Evolutionary conservation across 1,140 invertebrate species (phyloP), one percentile per base, ranked within the genome.

Genomic region (Euwallacea fornicatus): DNA sequence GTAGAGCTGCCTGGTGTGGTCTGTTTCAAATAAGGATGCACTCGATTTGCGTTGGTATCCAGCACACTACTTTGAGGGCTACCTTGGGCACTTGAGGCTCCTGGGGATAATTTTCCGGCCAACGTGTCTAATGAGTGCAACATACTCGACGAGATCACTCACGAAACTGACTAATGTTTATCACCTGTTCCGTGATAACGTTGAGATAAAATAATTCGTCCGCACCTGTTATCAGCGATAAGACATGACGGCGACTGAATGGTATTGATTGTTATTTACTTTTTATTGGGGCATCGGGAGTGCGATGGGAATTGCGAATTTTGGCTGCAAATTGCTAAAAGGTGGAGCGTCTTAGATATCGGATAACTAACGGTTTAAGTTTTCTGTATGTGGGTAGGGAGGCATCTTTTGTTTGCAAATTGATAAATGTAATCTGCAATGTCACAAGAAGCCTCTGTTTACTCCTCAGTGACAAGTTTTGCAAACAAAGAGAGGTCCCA

Each of bases 71-170:
- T 64, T 13, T 78, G 77, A 41, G 76, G 74, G 69, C 75, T 78
- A 46, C 73, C 73, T 56, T 78, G 76, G 56, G 63, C 69, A 55
- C 54, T 68, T 11, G 53, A 59, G 58, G 56, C 70, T 50, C 63
- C 62, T 78, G 90, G 90, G 82, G 90, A 91, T 82, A 92, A 90
- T 82, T 93, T 93, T 77, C 89, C 89, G 82, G 90, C 90, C 83
- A 92, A 84, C 81, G 89, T 88, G 84, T 91, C 91, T 81, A 92
- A 82, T 71, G 90, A 90, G 81, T 91, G 89, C 79, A 93, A 84
- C 91, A 92, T 92, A 77, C 71, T 76, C 71, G 72, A 70, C 63
- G 53, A 60, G 61, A 62, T 56, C 74, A 67, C 63, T 43, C 74
- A 76, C 78, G 62, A 56, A 74, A 79, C 78, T 79, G 69, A 72